Conservation (phyloP, 35 echinoderm and acorn worm species). For the Apostichopus parvimensis region DNA sequence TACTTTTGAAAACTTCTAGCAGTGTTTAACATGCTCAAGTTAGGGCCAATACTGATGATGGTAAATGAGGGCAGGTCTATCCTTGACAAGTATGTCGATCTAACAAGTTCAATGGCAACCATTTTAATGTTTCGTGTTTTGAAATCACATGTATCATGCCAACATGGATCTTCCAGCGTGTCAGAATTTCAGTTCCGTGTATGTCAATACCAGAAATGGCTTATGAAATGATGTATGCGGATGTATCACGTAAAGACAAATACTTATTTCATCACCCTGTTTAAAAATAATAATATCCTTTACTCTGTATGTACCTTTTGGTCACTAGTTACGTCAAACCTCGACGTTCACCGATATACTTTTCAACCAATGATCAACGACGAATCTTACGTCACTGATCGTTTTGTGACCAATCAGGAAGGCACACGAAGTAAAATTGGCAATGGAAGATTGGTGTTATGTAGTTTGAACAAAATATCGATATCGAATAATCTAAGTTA, state of each 20-base stretch:
- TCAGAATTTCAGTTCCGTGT: not conserved
- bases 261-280: not conserved
- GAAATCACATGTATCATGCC: not conserved
- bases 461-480: not conserved
- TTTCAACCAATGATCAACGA: not conserved
- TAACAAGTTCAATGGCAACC: no score
- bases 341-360: not conserved
- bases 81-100: no score
- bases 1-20: no score
- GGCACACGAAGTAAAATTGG: not conserved
- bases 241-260: not conserved
- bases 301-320: not conserved
- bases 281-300: not conserved
- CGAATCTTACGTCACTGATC: not conserved
- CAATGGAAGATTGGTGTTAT: not conserved
- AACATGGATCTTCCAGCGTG: not conserved
- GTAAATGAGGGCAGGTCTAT: no score
- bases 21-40: no score
- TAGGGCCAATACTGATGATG: no score
- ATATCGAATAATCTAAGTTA: not conserved
- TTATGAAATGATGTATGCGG: not conserved
- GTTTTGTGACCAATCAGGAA: not conserved
- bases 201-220: not conserved
- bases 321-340: not conserved
- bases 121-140: no score